Conservation (phyloP, 2,888 invertebrate genomes). For the Ochropleura plecta region DNA sequence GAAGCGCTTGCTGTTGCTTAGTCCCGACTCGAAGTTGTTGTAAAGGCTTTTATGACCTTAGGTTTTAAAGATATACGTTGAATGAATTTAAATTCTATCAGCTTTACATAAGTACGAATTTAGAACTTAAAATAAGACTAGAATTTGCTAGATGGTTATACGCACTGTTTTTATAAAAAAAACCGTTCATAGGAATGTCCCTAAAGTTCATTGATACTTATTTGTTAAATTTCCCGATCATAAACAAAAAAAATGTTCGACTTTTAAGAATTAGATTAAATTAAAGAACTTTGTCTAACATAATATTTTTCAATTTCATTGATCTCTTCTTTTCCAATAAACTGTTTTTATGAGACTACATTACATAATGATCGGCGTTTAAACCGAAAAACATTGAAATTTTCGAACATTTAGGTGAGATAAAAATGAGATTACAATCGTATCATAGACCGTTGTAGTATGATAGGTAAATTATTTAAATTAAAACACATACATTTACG, state of each 20-base stretch:
- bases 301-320: constrained; percentile 30
- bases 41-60: constrained; percentile 28
- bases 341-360: constrained; percentile 20
- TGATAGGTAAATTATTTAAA: constrained; percentile 61
- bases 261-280: background rate
- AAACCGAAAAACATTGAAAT: constrained; percentile 42
- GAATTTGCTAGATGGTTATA: too few relatives aligned
- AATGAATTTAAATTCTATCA: background rate
- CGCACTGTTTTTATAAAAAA: background rate
- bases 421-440: constrained; percentile 50
- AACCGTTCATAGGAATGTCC: background rate
- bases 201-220: background rate
- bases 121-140: background rate
- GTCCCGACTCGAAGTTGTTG: constrained; percentile 16
- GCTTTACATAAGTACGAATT: background rate
- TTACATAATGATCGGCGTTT: constrained; percentile 31
- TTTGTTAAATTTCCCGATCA: background rate
- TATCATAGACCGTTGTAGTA: constrained; percentile 23
- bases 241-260: background rate
- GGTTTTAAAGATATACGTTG: constrained; percentile 12
- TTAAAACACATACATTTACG: constrained; percentile 46
- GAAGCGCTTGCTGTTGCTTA: constrained; percentile 51
- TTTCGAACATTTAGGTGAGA: constrained; percentile 38
- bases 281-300: background rate
- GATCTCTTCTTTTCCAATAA: constrained; percentile 30